Evolutionary conservation across 2,888 invertebrate species (phyloP), one percentile per base, ranked within the genome.

Genomic region (Pristionchus fissidentatus): DNA sequence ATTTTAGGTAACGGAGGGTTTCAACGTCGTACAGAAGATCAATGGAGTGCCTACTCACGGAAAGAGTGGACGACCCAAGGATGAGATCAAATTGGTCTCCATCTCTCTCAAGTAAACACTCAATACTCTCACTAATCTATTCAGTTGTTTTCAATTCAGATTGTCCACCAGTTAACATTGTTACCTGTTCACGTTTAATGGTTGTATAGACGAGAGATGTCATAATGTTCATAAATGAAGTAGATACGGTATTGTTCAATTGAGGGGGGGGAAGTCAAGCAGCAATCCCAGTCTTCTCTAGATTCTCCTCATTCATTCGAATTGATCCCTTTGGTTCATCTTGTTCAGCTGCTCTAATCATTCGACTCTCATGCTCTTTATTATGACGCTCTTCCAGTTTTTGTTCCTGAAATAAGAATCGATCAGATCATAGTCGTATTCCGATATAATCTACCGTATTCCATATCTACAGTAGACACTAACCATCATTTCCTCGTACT

Each of bases 21-120:
- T 99, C 97, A 98, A 98, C 94, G 97, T 98, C 0, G 96, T 97
- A 4, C 97, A 98, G 93, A 97, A 96, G 93, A 97, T 99, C 89
- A 96, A 97, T 92, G 95, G 96, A 93, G 96, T 96, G 1, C 97
- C 97, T 93, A 97, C 97, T 0, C 97, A 98, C 94, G 96, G 97
- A 1, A 98, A 98, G 94, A 98, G 97, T 0, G 98, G 99, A 93
- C 97, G 98, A 92, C 99, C 99, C 0, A 96, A 96, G 92, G 97
- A 98, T 92, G 98, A 98, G 92, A 95, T 99, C 73, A 94, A 95
- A 90, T 96, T 98, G 88, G 95, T 97, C 89, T 97, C 96, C 87
- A 95, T 97, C 86, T 95, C 95, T 79, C 94, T 96, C 79, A 96
- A 96, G 93, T 96, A 78, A 83, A 73, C 3, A 15, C n/a, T n/a